Percentiles rank a stretch among this genome's conserved stretches.
These are phyloP conservation scores for Crocidura indochinensis DNA, from an alignment of 2,797 vertebrate genomes.

Conservation along the genomic window DNA sequence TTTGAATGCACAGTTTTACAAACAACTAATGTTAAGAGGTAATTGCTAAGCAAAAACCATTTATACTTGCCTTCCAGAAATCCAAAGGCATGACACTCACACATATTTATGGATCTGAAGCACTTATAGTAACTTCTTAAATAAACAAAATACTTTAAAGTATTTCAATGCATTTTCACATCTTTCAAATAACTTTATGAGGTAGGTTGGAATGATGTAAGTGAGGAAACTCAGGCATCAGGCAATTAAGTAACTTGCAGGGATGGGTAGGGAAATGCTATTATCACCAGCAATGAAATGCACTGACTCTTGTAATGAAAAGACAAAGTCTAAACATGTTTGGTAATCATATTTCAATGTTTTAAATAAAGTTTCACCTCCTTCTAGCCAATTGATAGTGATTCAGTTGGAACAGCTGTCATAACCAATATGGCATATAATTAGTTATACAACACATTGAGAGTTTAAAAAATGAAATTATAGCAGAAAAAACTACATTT, in stretches of 20 bases:
- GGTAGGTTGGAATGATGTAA: conserved; percentile 63
- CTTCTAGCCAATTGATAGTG: conserved; percentile 30
- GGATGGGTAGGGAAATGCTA: conserved; percentile 15
- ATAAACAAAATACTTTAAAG: conserved; percentile 67
- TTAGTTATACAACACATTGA: conserved; percentile 66
- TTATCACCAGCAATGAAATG: conserved; percentile 18
- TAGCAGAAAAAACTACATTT: conserved; percentile 52
- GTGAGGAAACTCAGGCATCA: conserved; percentile 64
- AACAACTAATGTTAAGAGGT: conserved; percentile 25
- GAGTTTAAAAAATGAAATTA: conserved; percentile 59
- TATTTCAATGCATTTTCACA: conserved; percentile 69
- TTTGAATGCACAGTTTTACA: conserved; percentile 58
- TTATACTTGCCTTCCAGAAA: conserved; percentile 30
- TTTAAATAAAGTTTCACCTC: conserved; percentile 59
- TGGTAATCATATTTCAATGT: conserved; percentile 62
- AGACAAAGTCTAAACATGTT: conserved; percentile 53
- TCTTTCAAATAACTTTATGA: conserved; percentile 73
- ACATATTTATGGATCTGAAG: conserved; percentile 56
- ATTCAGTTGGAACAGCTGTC: conserved; percentile 37
- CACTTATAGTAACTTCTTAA: conserved; percentile 65
- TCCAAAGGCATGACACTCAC: conserved; percentile 56
- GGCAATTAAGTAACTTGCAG: conserved; percentile 25
- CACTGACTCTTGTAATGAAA: conserved; percentile 31
- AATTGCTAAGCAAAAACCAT: conserved; percentile 38
- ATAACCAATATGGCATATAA: conserved; percentile 52